phyloP scores from a whole-genome alignment of 2,888 invertebrate species.

The Drosophila austrosaltans region DNA sequence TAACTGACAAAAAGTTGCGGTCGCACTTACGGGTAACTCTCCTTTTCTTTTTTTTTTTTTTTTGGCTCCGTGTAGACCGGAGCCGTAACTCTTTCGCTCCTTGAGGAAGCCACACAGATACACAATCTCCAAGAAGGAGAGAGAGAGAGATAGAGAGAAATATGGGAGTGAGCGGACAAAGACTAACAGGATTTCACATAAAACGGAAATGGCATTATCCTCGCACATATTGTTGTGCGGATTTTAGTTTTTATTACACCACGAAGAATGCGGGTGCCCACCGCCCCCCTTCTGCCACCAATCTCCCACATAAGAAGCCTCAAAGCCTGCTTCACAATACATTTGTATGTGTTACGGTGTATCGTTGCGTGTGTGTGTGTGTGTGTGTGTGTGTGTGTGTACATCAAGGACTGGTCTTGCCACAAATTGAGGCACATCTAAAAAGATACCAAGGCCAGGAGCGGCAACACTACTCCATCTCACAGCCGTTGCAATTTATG shows the following conservation, averaged over 20 bases:
- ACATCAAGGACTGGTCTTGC: conserved; percentile 60
- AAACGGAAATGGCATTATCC: conserved; percentile 80
- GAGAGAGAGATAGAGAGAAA: not conserved
- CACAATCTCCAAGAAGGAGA: conserved; percentile 15
- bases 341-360: conserved; percentile 63
- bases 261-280: conserved; percentile 66
- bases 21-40: conserved; percentile 31
- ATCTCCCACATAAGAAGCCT: conserved; percentile 49
- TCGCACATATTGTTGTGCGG: conserved; percentile 80
- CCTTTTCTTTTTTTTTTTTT: conserved; percentile 35
- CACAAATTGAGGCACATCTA: conserved; percentile 1
- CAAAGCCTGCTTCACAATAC: conserved; percentile 47
- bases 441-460: conserved; percentile 2
- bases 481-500: conserved; percentile 74
- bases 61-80: conserved; percentile 69
- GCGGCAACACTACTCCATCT: conserved; percentile 34
- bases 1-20: conserved; percentile 59
- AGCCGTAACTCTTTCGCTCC: conserved; percentile 63
- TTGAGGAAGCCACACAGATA: conserved; percentile 55
- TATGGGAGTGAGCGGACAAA: conserved; percentile 27
- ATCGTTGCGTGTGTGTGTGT: conserved; percentile 38
- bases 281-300: not conserved
- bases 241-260: conserved; percentile 79
- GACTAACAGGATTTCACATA: conserved; percentile 78
- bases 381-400: conserved; percentile 61